These are phyloP conservation scores for Diploptera punctata DNA, from an alignment of 2,888 invertebrate species.

Conservation along the genomic window DNA sequence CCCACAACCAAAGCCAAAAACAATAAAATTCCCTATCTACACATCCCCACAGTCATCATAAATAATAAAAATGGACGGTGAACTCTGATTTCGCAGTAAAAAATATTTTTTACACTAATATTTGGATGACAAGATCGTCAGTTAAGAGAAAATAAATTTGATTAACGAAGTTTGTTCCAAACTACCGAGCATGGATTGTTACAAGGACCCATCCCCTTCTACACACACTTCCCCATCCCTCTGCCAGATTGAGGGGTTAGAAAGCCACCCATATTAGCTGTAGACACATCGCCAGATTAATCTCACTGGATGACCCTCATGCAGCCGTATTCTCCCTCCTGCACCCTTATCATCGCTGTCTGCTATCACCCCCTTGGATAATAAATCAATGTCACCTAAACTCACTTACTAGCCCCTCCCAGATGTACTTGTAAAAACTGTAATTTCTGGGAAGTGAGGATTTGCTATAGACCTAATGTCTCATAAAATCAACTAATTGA, in stretches of 20 bases:
- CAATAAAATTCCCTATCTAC: too few species aligned
- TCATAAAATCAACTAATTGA: too few species aligned
- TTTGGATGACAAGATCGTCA: neutral
- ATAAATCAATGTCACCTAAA: slow-evolving; percentile 22
- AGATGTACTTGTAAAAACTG: too few species aligned
- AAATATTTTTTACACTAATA: too few species aligned
- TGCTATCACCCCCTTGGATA: slow-evolving; percentile 19
- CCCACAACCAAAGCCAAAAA: too few species aligned
- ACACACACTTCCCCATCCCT: neutral
- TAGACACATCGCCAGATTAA: slow-evolving; percentile 11
- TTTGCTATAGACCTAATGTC: too few species aligned
- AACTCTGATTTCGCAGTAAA: too few species aligned
- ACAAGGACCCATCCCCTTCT: neutral
- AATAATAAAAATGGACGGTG: too few species aligned
- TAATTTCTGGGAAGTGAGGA: too few species aligned
- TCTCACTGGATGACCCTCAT: slow-evolving; percentile 20
- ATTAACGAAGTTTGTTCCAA: slow-evolving; percentile 1
- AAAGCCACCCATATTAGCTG: neutral
- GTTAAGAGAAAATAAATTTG: neutral
- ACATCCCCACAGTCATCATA: too few species aligned
- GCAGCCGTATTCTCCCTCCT: neutral
- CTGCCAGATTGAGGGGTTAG: neutral
- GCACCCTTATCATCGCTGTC: slow-evolving; percentile 20
- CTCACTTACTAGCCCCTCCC: too few species aligned
- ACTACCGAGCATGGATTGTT: neutral